These are phyloP conservation scores for Phacellophora camtschatica DNA, from an alignment of 30 jellyfish, hydroid and myxozoan species.

Conservation along the genomic window DNA sequence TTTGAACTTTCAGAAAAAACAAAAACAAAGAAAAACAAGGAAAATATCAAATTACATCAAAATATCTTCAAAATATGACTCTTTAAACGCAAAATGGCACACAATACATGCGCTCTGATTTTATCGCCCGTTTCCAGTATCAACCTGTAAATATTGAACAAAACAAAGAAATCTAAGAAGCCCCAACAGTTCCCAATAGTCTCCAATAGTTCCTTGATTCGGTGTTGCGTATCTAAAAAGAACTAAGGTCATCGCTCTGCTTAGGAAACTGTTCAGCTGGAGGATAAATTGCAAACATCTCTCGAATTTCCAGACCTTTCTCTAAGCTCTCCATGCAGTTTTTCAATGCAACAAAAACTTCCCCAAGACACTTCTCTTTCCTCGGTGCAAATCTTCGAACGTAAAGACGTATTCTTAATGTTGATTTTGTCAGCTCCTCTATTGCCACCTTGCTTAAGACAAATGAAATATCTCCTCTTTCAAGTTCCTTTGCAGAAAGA, in stretches of 20 bases:
- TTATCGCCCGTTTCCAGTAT: no score
- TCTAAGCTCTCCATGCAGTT: neutral
- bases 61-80: no score
- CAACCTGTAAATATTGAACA: no score
- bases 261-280: constrained; percentile 26
- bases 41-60: no score
- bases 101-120: no score
- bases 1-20: no score
- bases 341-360: constrained; percentile 6
- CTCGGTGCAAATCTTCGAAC: constrained; percentile 59
- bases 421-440: constrained; percentile 3
- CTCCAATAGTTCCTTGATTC: no score
- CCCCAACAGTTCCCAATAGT: no score
- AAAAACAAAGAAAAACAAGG: no score
- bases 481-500: neutral
- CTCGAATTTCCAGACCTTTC: neutral
- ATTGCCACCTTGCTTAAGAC: neutral
- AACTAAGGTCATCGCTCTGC: neutral
- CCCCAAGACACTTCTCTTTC: constrained; percentile 69
- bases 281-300: constrained; percentile 36
- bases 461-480: neutral
- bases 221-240: no score
- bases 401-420: constrained; percentile 71
- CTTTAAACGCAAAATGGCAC: no score
- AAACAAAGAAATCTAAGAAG: no score